Conservation (phyloP, 2,888 invertebrate species). For the Noctua janthina region DNA sequence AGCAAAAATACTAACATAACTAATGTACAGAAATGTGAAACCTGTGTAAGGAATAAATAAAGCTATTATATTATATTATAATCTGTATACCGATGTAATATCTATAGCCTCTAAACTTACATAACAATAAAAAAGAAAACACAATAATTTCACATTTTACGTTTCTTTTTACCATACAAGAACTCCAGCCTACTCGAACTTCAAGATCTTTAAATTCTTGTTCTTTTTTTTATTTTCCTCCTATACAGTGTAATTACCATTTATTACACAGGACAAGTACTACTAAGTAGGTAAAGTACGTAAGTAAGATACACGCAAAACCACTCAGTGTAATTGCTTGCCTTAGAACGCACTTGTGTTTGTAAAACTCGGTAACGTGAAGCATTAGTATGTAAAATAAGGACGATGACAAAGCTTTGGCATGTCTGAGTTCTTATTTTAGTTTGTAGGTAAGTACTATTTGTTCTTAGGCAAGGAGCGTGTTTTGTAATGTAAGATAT, state of each 20-base stretch:
- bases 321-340: slow-evolving; percentile 67
- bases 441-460: slow-evolving; percentile 24
- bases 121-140: slow-evolving; percentile 73
- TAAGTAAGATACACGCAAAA: slow-evolving; percentile 64
- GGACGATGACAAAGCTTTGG: slow-evolving; percentile 44
- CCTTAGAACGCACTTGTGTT: slow-evolving; percentile 56
- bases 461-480: neutral
- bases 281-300: slow-evolving; percentile 30
- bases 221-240: slow-evolving; percentile 69
- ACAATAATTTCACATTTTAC: slow-evolving; percentile 78
- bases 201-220: slow-evolving; percentile 52
- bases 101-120: slow-evolving; percentile 66
- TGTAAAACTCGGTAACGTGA: slow-evolving; percentile 47
- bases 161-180: slow-evolving; percentile 73
- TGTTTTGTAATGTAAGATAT: slow-evolving; percentile 29
- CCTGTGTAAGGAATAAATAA: too few relatives aligned
- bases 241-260: slow-evolving; percentile 66
- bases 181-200: slow-evolving; percentile 63
- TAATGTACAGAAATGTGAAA: too few relatives aligned
- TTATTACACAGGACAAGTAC: slow-evolving; percentile 57
- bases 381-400: slow-evolving; percentile 59
- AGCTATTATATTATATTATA: neutral
- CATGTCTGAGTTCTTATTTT: slow-evolving; percentile 23
- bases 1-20: too few relatives aligned
- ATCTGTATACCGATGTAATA: slow-evolving; percentile 65